These are phyloP conservation scores for Kradibia gibbosae DNA, from an alignment of 1,140 invertebrate species.

Conservation along the genomic window DNA sequence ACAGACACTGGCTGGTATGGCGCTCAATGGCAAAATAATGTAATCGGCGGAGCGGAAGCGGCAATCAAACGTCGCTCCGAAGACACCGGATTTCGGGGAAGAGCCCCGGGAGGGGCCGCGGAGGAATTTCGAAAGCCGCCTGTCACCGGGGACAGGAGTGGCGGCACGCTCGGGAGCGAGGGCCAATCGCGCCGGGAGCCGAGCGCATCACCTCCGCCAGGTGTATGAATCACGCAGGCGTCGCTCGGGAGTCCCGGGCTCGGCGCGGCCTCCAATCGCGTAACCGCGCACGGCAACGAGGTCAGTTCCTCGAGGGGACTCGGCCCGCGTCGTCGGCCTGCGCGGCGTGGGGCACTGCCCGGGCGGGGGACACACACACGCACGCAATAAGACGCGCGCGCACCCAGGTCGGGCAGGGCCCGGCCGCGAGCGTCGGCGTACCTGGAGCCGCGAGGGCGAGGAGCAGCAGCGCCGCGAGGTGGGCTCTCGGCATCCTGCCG, in stretches of 20 bases:
- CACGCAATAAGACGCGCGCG: too few relatives aligned
- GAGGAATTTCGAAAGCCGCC: constrained; percentile 31
- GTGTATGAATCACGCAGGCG: constrained; percentile 43
- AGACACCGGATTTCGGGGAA: neutral
- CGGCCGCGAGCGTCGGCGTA: neutral
- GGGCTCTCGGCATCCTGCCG: constrained; percentile 11
- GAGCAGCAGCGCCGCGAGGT: constrained; percentile 1
- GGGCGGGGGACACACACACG: too few relatives aligned
- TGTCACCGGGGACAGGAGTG: neutral
- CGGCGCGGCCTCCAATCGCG: too few relatives aligned
- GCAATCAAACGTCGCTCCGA: neutral
- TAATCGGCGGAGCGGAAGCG: neutral
- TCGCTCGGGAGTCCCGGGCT: too few relatives aligned
- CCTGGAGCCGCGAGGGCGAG: constrained; percentile 15
- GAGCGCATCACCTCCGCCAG: constrained; percentile 15
- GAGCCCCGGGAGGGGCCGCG: neutral
- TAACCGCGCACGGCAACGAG: neutral
- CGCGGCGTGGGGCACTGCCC: too few relatives aligned
- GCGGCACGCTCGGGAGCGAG: neutral
- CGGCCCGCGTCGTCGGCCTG: too few relatives aligned
- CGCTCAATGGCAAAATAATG: neutral
- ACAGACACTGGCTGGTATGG: neutral
- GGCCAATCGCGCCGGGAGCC: neutral
- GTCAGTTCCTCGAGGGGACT: neutral
- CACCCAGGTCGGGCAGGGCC: too few relatives aligned